A percentile compares a stretch with the other conserved stretches of the same genome.
Evolutionary conservation across 2,888 invertebrate genomes (phyloP).

Genomic region (Nomada hirtipes): DNA sequence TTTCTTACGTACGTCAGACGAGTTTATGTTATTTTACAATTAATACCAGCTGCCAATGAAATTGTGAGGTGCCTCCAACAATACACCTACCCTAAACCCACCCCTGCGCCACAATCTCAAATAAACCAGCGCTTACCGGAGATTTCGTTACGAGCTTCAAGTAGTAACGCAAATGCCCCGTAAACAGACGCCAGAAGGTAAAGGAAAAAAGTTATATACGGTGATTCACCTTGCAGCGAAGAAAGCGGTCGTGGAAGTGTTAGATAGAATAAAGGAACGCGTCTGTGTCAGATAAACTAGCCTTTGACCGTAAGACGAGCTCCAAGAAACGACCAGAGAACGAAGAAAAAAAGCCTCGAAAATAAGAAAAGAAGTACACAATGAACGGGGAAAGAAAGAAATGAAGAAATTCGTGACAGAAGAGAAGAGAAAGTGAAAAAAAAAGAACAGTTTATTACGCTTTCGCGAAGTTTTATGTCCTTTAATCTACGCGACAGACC

Average conservation of each 20-base stretch:
- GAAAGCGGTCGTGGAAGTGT: too few species aligned
- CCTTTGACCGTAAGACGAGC: constrained; percentile 54
- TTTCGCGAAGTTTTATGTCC: constrained; percentile 72
- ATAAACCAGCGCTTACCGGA: background rate
- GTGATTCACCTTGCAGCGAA: constrained; percentile 38
- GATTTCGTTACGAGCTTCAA: constrained; percentile 10
- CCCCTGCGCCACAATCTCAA: background rate
- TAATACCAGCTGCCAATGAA: too few species aligned
- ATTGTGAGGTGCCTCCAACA: too few species aligned
- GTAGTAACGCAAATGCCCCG: background rate
- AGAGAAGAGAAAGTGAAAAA: constrained; percentile 11
- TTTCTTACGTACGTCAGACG: too few species aligned
- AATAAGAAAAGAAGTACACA: too few species aligned
- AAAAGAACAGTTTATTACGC: constrained; percentile 68
- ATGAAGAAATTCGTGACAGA: constrained; percentile 23
- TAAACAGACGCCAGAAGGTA: constrained; percentile 44
- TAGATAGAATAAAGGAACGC: constrained; percentile 10
- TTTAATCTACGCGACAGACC: constrained; percentile 74
- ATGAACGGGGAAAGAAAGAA: constrained; percentile 12
- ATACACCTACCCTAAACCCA: background rate
- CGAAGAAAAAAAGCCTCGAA: background rate
- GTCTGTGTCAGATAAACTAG: constrained; percentile 35
- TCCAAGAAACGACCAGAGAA: background rate
- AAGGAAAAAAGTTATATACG: constrained; percentile 31
- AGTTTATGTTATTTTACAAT: too few species aligned